phyloP scores from a whole-genome alignment of 2,797 vertebrate genomes.

The Borostomias antarcticus region DNA sequence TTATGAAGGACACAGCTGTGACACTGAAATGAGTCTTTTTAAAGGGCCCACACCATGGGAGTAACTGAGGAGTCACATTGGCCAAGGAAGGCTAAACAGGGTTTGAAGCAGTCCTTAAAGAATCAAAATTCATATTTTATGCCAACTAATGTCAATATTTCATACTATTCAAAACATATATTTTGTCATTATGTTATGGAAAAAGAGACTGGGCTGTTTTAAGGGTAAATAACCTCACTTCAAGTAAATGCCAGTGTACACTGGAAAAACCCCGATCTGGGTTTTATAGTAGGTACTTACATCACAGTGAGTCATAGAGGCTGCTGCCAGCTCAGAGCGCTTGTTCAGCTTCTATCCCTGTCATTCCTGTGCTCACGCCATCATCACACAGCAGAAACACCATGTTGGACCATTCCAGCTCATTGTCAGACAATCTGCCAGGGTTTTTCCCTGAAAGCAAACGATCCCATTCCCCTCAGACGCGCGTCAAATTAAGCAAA shows the following conservation, averaged over 20 bases:
- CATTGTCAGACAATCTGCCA: constrained; percentile 76
- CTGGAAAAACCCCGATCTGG: constrained; percentile 52
- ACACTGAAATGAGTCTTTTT: constrained; percentile 76
- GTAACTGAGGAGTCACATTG: constrained; percentile 4
- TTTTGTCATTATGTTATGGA: constrained; percentile 4
- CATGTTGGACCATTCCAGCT: constrained; percentile 72
- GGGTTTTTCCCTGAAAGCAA: constrained; percentile 74
- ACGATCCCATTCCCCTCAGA: constrained; percentile 73
- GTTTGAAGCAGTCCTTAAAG: neutral
- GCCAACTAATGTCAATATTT: no score
- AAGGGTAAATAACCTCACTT: constrained; percentile 25
- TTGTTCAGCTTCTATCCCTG: constrained; percentile 66
- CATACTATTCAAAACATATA: no score
- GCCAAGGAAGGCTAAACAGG: neutral
- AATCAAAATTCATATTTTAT: neutral
- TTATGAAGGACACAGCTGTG: constrained; percentile 81
- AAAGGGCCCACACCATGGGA: constrained; percentile 60
- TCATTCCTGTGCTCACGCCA: constrained; percentile 66
- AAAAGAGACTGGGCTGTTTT: neutral
- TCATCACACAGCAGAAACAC: constrained; percentile 68
- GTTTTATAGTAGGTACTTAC: constrained; percentile 58
- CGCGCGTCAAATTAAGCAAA: constrained; percentile 82
- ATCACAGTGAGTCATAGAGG: constrained; percentile 69
- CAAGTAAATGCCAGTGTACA: constrained; percentile 34
- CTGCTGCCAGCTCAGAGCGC: constrained; percentile 55